Conservation (phyloP, 2,113 vertebrate species). For the Chionis minor region DNA sequence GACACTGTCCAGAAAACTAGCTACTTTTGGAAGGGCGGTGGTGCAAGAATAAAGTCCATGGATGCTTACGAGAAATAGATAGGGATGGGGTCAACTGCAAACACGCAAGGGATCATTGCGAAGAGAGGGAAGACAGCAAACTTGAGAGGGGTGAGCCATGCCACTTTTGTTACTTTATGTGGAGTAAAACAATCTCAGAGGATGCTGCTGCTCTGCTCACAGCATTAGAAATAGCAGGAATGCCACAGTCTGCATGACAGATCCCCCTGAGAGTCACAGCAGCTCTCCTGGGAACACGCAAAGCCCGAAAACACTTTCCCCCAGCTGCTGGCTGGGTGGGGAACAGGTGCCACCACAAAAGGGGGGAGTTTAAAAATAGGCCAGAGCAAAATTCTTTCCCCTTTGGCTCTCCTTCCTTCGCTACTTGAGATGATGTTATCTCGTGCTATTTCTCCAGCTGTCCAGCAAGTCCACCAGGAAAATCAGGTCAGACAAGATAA, state of each 20-base stretch:
- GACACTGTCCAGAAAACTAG: background rate
- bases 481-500: background rate
- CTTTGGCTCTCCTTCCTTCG: background rate
- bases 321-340: background rate
- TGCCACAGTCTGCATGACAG: background rate
- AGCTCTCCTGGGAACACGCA: background rate
- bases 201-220: background rate
- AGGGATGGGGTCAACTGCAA: background rate
- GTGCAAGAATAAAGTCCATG: background rate
- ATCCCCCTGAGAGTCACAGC: background rate
- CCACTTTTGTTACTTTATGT: background rate
- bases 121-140: background rate
- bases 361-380: constrained; percentile 2
- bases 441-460: background rate
- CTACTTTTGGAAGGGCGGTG: background rate
- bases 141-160: background rate
- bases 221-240: background rate
- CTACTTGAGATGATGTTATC: background rate
- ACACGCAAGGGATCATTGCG: accelerated
- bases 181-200: background rate
- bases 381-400: background rate
- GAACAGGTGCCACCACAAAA: background rate
- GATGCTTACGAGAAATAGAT: background rate
- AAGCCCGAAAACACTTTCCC: background rate
- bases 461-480: background rate